Percentiles rank a stretch among this genome's conserved stretches.
Conservation (phyloP, 2,797 vertebrate genomes). For the Merluccius polli region DNA sequence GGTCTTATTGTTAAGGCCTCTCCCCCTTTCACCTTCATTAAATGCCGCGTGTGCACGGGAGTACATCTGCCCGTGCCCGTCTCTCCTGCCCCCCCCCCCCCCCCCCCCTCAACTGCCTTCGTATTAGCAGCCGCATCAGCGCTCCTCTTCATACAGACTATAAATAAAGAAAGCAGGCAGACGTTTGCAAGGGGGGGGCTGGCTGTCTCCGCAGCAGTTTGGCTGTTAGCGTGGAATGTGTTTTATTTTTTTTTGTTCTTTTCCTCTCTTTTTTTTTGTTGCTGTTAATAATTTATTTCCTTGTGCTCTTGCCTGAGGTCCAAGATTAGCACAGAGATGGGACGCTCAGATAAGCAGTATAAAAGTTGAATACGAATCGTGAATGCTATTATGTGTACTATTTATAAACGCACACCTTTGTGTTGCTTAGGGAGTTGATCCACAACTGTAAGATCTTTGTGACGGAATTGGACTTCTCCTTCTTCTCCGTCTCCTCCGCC, state of each 20-base stretch:
- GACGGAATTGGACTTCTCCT: not conserved
- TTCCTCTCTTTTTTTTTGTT: slow-evolving; percentile 1
- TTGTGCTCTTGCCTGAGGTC: not conserved
- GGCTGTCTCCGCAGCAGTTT: slow-evolving; percentile 14
- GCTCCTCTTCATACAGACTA: slow-evolving; percentile 59
- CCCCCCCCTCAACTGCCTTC: slow-evolving; percentile 44
- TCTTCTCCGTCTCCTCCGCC: not conserved
- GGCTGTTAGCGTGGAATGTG: slow-evolving; percentile 23
- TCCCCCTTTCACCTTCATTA: slow-evolving; percentile 54
- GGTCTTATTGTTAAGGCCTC: slow-evolving; percentile 6
- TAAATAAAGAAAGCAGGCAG: slow-evolving; percentile 59
- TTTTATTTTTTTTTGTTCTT: not conserved
- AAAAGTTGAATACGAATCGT: not conserved
- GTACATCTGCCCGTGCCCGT: slow-evolving; percentile 51
- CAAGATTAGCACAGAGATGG: not conserved
- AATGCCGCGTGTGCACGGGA: slow-evolving; percentile 52
- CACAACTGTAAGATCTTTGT: not conserved
- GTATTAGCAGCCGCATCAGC: slow-evolving; percentile 67
- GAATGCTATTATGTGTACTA: not conserved
- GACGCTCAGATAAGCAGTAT: not conserved
- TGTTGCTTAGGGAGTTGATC: not conserved
- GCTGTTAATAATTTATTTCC: not conserved
- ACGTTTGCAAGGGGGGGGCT: slow-evolving; percentile 27
- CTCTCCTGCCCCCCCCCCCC: too few relatives aligned
- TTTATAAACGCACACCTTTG: not conserved